Evolutionary conservation across 2,113 vertebrate genomes (phyloP), one percentile per base, ranked within the genome.

Genomic region (Etia nguti): DNA sequence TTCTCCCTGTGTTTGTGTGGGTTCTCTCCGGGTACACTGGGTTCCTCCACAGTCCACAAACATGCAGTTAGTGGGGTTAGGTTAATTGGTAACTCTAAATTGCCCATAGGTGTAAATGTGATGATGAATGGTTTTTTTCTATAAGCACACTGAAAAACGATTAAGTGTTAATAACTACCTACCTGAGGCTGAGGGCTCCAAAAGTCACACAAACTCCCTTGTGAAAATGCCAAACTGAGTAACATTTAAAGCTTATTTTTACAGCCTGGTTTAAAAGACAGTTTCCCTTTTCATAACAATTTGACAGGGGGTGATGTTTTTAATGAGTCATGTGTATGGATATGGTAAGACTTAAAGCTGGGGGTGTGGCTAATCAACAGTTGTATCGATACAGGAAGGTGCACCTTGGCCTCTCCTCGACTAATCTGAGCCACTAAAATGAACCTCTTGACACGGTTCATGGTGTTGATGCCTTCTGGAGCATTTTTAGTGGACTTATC

Each of bases 401-500:
- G 11, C 24, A 41, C n/a, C 0, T 0, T 41, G 41, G 22, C 41
- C 16, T 48, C 41, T 16, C 68, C 15, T 46, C 68, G 6, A 10
- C 22, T 73, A 2, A 73, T 73, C 41, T 18, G 41, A 73, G 68
- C 41, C 41, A 46, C 2, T 73, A 22, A 68, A 68, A 41, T 41
- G 62, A 68, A 68, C 62, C 7, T 43, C n/a, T 2, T 24, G 15
- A 75, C 5, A 26, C 6, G 8, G 13, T 26, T 26, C 1, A 15
- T 73, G 41, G 13, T 73, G 22, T 46, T 46, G 68, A 46, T 73
- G 68, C 1, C 3, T 73, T 26, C 22, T 75, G 41, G 41, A 26
- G 68, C 41, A 26, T 73, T 46, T 46, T 1, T 15, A 26, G 22
- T 73, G 38, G 8, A 43, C n/a, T 46, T 46, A 15, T 46, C 43